A percentile compares a stretch with the other conserved stretches of the same genome.
Conservation (phyloP, 2,113 vertebrate species). For the Megaptera novaeangliae region DNA sequence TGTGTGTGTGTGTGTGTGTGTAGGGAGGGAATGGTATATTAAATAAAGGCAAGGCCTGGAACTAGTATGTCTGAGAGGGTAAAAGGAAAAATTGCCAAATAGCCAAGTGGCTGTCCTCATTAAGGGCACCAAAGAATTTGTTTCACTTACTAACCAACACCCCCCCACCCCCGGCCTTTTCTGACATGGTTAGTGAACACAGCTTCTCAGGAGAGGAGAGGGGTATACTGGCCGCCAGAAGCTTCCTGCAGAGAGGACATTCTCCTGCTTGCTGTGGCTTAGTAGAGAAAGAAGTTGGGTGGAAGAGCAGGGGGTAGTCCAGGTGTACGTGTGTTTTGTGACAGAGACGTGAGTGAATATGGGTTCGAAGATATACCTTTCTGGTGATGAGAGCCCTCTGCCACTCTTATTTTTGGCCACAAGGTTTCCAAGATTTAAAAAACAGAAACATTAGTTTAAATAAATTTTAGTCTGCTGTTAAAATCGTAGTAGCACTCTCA, state of each 20-base stretch:
- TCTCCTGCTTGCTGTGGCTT: background rate
- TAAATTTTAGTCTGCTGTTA: background rate
- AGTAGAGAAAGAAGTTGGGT: background rate
- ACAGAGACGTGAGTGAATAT: background rate
- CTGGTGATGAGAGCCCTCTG: background rate
- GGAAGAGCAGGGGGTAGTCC: background rate
- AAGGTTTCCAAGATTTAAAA: conserved; percentile 24
- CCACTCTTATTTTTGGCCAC: background rate
- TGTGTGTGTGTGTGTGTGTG: too few relatives aligned
- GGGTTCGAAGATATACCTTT: background rate
- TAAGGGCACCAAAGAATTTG: background rate
- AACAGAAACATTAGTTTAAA: background rate
- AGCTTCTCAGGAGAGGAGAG: background rate
- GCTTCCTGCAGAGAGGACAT: background rate
- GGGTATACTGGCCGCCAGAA: background rate
- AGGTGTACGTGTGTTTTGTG: background rate
- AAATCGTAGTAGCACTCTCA: background rate
- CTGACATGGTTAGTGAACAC: background rate
- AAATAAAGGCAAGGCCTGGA: background rate
- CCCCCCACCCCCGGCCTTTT: background rate
- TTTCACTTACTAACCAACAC: background rate
- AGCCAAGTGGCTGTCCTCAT: background rate
- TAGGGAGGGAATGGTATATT: background rate
- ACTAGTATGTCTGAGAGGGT: background rate
- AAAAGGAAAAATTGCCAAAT: background rate